These are phyloP conservation scores for Drosophila quinaria DNA, from an alignment of 2,888 invertebrate genomes.

Conservation along the genomic window DNA sequence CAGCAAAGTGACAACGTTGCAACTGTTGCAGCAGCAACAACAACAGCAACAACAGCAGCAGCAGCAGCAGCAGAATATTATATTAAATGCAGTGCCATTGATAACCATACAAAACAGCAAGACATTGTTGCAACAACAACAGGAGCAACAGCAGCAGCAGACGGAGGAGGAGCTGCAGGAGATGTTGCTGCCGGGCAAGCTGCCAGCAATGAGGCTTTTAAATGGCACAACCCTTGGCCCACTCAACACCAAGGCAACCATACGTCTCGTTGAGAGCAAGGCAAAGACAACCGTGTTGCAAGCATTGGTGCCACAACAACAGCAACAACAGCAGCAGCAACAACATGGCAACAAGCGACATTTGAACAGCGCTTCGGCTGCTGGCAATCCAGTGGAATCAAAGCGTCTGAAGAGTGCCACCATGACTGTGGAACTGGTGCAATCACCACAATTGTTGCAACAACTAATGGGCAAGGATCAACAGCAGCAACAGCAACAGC, in stretches of 20 bases:
- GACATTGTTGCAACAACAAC: conserved; percentile 75
- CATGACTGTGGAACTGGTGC: conserved; percentile 74
- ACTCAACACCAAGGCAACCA: conserved; percentile 74
- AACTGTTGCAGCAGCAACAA: conserved; percentile 70
- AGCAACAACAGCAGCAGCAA: conserved; percentile 61
- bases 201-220: conserved; percentile 68
- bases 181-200: conserved; percentile 55
- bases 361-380: conserved; percentile 57
- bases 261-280: conserved; percentile 79
- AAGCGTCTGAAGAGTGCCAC: conserved; percentile 83
- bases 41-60: conserved; percentile 53
- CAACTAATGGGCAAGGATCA: conserved; percentile 87
- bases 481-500: conserved; percentile 84
- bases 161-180: conserved; percentile 56
- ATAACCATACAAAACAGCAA: conserved; percentile 83
- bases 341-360: conserved; percentile 82
- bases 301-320: conserved; percentile 56
- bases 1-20: conserved; percentile 60
- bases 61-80: conserved; percentile 80
- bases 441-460: conserved; percentile 87
- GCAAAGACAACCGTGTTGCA: conserved; percentile 63
- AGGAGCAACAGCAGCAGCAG: conserved; percentile 59
- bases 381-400: conserved; percentile 70
- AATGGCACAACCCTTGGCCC: conserved; percentile 64
- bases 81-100: conserved; percentile 83